A percentile compares a stretch with the other conserved stretches of the same genome.
Evolutionary conservation across 2,888 invertebrate species (phyloP).

Genomic region (Phyto melanocephala): DNA sequence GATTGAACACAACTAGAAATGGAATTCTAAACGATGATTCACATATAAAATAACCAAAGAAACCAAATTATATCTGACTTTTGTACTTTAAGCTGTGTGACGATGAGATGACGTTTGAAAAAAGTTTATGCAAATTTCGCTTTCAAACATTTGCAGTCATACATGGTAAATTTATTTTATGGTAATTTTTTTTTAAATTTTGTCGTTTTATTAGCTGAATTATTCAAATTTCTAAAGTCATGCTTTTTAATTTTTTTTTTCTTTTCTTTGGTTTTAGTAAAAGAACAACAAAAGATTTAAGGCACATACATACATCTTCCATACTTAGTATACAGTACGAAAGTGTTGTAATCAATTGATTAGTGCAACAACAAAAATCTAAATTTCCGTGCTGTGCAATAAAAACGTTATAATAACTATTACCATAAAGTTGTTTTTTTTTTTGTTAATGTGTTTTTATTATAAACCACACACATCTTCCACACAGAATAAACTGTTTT

Average conservation of each 20-base stretch:
- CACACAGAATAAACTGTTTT: no score
- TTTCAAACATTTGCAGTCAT: neutral
- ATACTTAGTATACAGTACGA: no score
- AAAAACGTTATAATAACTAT: no score
- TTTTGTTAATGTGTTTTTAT: no score
- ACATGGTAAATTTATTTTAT: neutral
- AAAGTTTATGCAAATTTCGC: neutral
- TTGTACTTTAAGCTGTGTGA: neutral
- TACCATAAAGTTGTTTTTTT: neutral
- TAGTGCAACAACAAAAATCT: no score
- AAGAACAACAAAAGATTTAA: conserved; percentile 69
- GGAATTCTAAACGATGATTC: neutral
- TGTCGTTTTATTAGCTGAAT: neutral
- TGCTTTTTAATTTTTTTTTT: neutral
- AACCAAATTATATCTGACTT: neutral
- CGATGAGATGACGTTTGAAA: neutral
- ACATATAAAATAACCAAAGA: no score
- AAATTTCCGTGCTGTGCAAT: no score
- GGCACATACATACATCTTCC: conserved; percentile 68
- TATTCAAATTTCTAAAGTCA: neutral
- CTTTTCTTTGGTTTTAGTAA: neutral
- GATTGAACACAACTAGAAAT: neutral
- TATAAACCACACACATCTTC: no score
- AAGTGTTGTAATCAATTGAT: no score
- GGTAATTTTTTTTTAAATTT: neutral